phyloP scores from a whole-genome alignment of 2,888 invertebrate genomes.

The Temnothorax unifasciatus region DNA sequence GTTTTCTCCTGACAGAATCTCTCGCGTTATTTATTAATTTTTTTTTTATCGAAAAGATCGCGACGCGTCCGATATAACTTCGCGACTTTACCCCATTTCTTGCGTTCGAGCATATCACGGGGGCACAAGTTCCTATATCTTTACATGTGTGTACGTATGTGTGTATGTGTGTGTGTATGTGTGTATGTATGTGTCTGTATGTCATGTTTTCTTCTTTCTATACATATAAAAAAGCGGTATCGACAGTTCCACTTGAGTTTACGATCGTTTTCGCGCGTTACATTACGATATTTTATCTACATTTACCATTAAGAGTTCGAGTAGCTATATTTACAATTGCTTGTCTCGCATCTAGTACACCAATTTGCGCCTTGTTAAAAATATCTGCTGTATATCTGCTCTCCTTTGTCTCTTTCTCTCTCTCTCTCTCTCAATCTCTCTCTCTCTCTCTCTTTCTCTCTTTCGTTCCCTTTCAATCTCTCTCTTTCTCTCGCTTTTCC shows the following conservation, averaged over 20 bases:
- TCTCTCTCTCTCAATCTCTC: slow-evolving; percentile 17
- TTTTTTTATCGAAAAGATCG: not conserved
- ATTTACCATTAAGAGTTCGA: slow-evolving; percentile 78
- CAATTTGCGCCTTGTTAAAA: slow-evolving; percentile 79
- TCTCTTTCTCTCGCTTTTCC: slow-evolving; percentile 13
- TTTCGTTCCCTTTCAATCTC: slow-evolving; percentile 1
- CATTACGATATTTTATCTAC: slow-evolving; percentile 79
- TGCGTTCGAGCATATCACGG: slow-evolving; percentile 28
- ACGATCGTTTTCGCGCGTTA: slow-evolving; percentile 54
- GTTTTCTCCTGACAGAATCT: not conserved
- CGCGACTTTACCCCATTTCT: slow-evolving; percentile 8
- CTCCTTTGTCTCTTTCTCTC: slow-evolving; percentile 59
- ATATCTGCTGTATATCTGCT: slow-evolving; percentile 76
- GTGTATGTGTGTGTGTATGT: no score
- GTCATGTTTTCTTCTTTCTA: slow-evolving; percentile 56
- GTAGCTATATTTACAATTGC: slow-evolving; percentile 83
- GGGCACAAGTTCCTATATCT: slow-evolving; percentile 7
- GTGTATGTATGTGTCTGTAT: not conserved
- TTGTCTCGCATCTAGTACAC: slow-evolving; percentile 69
- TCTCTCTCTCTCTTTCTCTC: slow-evolving; percentile 26
- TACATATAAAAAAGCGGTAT: slow-evolving; percentile 83
- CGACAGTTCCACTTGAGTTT: slow-evolving; percentile 81
- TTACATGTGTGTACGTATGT: not conserved
- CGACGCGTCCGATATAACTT: slow-evolving; percentile 46
- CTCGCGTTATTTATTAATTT: not conserved